Percentiles rank a stretch among this genome's conserved stretches.
These are phyloP conservation scores for Nebria salina DNA, from an alignment of 2,888 invertebrate genomes.

Conservation along the genomic window DNA sequence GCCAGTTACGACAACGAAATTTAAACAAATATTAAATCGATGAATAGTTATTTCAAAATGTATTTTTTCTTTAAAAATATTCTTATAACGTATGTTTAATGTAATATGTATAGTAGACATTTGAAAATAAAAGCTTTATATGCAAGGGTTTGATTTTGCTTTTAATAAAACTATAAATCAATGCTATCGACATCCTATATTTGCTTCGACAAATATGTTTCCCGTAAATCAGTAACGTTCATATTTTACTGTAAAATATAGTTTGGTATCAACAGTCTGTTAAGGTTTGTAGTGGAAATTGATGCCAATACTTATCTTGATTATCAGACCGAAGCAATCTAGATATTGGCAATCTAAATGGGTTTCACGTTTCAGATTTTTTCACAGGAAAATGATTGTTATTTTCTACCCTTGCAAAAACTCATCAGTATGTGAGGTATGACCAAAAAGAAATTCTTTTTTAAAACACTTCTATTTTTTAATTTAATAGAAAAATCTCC, in stretches of 20 bases:
- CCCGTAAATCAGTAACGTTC: background rate
- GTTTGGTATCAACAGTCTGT: background rate
- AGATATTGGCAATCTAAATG: background rate
- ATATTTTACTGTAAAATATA: background rate
- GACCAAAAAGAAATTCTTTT: background rate
- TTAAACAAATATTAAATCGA: too few relatives aligned
- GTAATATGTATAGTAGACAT: background rate
- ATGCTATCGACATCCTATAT: background rate
- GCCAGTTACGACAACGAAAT: too few relatives aligned
- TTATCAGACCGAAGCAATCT: background rate
- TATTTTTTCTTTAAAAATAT: too few relatives aligned
- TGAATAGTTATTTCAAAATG: too few relatives aligned
- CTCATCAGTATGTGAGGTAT: background rate
- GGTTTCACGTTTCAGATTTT: background rate
- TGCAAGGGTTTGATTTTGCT: background rate
- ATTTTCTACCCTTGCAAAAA: background rate
- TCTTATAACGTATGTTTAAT: background rate
- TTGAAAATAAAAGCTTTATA: background rate
- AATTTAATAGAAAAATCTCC: too few relatives aligned
- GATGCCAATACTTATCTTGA: background rate
- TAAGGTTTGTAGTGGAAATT: background rate
- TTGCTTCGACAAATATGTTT: background rate
- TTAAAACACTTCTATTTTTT: background rate
- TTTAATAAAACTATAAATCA: background rate
- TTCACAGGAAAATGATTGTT: background rate